Evolutionary conservation across 2,797 vertebrate genomes (phyloP).

Genomic region (Chloroceryle amazona): DNA sequence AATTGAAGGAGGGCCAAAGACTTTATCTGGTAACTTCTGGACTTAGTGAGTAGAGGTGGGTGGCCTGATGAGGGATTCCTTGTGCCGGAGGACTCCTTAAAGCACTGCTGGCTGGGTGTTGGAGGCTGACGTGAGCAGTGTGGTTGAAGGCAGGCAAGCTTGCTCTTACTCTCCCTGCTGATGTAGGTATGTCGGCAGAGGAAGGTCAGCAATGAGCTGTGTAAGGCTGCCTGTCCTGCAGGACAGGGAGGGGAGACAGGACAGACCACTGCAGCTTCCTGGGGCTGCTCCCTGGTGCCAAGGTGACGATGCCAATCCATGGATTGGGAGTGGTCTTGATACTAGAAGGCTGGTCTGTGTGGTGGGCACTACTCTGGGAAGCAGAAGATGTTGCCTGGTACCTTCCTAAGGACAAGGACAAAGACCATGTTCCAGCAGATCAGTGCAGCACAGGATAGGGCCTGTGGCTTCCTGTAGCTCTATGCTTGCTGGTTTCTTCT

Average conservation of each 20-base stretch:
- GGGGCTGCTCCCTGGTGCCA: not conserved
- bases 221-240: not conserved
- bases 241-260: not conserved
- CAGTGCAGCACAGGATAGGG: accelerated
- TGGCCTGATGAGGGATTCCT: not conserved
- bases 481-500: not conserved
- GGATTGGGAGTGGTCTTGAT: not conserved
- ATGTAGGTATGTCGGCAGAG: accelerated
- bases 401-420: not conserved
- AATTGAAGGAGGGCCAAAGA: not conserved
- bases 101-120: not conserved
- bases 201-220: not conserved
- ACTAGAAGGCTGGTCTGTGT: not conserved
- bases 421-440: not conserved
- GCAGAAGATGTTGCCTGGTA: not conserved
- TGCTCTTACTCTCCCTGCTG: accelerated
- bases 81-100: not conserved
- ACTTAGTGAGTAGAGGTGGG: not conserved
- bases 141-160: not conserved
- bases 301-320: not conserved
- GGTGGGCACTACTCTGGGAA: not conserved
- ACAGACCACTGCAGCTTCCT: accelerated
- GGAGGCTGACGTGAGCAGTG: not conserved
- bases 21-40: not conserved
- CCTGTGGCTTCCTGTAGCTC: not conserved